Percentiles rank a stretch among this genome's conserved stretches.
phyloP scores from a whole-genome alignment of 1,140 invertebrate genomes.

The Bombus sibiricus region DNA sequence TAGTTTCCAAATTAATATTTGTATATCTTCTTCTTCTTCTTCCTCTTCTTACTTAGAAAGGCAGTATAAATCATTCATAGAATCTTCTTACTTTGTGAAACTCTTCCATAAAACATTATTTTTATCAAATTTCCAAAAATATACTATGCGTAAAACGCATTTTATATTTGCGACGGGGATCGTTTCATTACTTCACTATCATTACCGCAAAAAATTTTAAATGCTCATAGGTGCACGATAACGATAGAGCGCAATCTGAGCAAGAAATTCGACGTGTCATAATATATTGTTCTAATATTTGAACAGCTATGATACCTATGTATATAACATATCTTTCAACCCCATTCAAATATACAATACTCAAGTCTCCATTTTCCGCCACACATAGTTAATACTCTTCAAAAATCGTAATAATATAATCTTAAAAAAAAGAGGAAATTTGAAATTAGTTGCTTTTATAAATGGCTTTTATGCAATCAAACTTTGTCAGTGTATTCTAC shows the following conservation, averaged over 20 bases:
- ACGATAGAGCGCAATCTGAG: constrained; percentile 50
- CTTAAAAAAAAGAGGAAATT: not conserved
- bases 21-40: too few relatives aligned
- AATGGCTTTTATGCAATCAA: too few relatives aligned
- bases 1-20: too few relatives aligned
- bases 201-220: constrained; percentile 14
- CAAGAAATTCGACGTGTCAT: constrained; percentile 44
- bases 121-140: too few relatives aligned
- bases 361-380: too few relatives aligned
- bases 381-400: not conserved
- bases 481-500: not conserved
- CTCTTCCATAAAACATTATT: too few relatives aligned
- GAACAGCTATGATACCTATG: constrained; percentile 41
- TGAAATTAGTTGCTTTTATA: too few relatives aligned
- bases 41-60: too few relatives aligned
- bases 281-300: constrained; percentile 69
- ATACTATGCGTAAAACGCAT: too few relatives aligned
- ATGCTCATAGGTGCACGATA: constrained; percentile 25
- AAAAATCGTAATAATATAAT: too few relatives aligned
- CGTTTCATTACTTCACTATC: constrained; percentile 43
- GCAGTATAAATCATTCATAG: too few relatives aligned
- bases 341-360: not conserved
- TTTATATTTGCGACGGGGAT: not conserved
- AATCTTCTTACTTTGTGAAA: too few relatives aligned
- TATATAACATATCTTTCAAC: not conserved